Evolutionary conservation across 2,797 vertebrate species (phyloP).

Genomic region (Hipposideros larvatus): DNA sequence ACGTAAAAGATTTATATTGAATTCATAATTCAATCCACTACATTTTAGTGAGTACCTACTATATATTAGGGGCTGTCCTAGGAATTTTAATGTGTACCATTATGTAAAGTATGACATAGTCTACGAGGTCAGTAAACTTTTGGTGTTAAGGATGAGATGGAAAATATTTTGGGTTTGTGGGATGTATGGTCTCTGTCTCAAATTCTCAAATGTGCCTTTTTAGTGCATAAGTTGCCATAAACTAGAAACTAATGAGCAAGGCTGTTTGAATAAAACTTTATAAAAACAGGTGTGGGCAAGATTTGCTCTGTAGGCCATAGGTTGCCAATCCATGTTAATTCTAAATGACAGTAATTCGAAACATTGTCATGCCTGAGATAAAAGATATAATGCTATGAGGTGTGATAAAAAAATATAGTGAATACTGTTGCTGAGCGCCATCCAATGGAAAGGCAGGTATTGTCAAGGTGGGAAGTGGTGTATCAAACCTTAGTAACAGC

Average conservation of each 20-base stretch:
- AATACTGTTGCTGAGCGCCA: too few species aligned
- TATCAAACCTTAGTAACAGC: too few species aligned
- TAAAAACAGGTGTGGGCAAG: neutral
- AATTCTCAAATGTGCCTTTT: neutral
- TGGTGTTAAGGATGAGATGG: neutral
- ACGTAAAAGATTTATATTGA: neutral
- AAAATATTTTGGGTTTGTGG: neutral
- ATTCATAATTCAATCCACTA: neutral
- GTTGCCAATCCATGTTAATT: neutral
- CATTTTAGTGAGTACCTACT: neutral
- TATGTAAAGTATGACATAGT: neutral
- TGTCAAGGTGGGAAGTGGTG: too few species aligned
- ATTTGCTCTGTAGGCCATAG: neutral
- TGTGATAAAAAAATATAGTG: too few species aligned
- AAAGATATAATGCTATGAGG: neutral
- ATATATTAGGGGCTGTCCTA: neutral
- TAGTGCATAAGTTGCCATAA: neutral
- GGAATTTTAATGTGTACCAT: neutral
- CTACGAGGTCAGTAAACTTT: neutral
- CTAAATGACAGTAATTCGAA: neutral
- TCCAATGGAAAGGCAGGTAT: too few species aligned
- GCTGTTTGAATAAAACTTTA: conserved; percentile 33
- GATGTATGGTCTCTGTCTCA: neutral
- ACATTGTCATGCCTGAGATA: neutral
- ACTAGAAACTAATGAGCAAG: neutral